A percentile compares a stretch with the other conserved stretches of the same genome.
Evolutionary conservation across 2,797 vertebrate genomes (phyloP).

Genomic region (Melanotaenia pygmaea): DNA sequence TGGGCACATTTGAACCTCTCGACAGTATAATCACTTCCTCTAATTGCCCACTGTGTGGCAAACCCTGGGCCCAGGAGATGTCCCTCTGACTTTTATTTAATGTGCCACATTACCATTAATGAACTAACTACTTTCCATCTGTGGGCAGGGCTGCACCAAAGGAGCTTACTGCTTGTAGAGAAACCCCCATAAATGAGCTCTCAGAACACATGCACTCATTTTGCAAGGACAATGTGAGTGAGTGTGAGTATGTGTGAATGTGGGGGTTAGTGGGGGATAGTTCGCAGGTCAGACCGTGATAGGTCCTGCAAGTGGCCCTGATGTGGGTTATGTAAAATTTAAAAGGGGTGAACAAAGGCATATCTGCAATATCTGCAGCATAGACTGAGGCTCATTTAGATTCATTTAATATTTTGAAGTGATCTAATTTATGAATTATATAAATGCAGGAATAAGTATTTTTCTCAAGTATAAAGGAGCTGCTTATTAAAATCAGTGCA

Average conservation of each 20-base stretch:
- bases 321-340: constrained; percentile 62
- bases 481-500: constrained; percentile 38
- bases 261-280: constrained; percentile 5
- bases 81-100: constrained; percentile 88
- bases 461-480: constrained; percentile 42
- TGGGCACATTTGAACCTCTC: constrained; percentile 80
- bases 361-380: constrained; percentile 24
- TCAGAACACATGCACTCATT: constrained; percentile 62
- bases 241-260: constrained; percentile 5
- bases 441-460: constrained; percentile 38
- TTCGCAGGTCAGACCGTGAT: constrained; percentile 13
- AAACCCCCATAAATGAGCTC: constrained; percentile 73
- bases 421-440: constrained; percentile 48
- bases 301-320: constrained; percentile 50
- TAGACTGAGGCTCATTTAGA: constrained; percentile 53
- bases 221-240: constrained; percentile 49
- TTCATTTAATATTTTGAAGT: constrained; percentile 49
- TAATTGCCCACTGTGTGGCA: constrained; percentile 84
- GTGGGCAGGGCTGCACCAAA: constrained; percentile 69
- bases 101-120: constrained; percentile 86
- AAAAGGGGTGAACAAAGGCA: constrained; percentile 48
- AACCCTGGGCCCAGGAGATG: constrained; percentile 80
- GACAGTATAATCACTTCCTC: constrained; percentile 84
- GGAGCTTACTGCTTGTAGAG: constrained; percentile 69
- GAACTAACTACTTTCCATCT: constrained; percentile 80